Conservation (phyloP, 2,113 vertebrate species). For the Bos javanicus region DNA sequence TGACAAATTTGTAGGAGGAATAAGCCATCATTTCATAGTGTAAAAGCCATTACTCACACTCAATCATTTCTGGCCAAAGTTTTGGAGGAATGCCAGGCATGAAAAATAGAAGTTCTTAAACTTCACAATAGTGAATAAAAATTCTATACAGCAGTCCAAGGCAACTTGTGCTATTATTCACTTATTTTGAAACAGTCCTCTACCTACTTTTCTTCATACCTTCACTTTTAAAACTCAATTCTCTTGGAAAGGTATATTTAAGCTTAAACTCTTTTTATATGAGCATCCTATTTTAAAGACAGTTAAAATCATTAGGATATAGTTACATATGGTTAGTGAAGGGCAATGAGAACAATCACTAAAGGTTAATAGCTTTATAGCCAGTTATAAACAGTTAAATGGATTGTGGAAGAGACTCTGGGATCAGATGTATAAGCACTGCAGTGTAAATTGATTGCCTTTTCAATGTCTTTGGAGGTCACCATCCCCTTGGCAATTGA, state of each 20-base stretch:
- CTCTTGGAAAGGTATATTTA: not conserved
- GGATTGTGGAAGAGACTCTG: not conserved
- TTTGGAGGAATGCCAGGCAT: constrained; percentile 35
- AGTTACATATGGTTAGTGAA: not conserved
- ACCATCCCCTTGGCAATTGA: not conserved
- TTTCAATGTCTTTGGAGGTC: not conserved
- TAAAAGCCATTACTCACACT: constrained; percentile 27
- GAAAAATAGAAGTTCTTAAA: constrained; percentile 58
- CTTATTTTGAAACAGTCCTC: constrained; percentile 16
- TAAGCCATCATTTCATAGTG: constrained; percentile 24
- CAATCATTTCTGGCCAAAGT: constrained; percentile 32
- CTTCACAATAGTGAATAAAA: constrained; percentile 29
- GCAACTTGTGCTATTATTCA: not conserved
- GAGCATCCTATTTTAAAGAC: not conserved
- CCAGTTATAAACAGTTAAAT: not conserved
- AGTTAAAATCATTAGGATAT: not conserved
- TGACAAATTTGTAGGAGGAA: constrained; percentile 50
- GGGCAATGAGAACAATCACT: not conserved
- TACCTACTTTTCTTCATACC: not conserved
- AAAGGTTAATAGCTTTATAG: not conserved
- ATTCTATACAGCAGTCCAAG: not conserved
- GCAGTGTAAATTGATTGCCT: not conserved
- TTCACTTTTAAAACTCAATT: constrained; percentile 12
- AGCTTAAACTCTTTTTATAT: not conserved
- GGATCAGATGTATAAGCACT: not conserved